Evolutionary conservation across 2,888 invertebrate species (phyloP).

Genomic region (Phasia obesa): DNA sequence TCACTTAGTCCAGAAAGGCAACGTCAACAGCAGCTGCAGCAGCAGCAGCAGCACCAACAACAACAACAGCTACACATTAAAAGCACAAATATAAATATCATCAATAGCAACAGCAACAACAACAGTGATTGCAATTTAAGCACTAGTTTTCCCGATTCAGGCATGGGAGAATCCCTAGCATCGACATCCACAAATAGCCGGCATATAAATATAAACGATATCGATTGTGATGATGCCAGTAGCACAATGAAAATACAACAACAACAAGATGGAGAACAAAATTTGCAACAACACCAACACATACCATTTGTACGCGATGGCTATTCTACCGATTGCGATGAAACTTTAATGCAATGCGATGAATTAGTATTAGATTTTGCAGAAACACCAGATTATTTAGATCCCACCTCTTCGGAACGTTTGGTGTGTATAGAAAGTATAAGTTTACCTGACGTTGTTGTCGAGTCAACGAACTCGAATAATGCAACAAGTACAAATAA

Average conservation of each 20-base stretch:
- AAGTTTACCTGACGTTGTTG: slow-evolving; percentile 82
- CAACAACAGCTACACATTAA: slow-evolving; percentile 58
- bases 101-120: slow-evolving; percentile 73
- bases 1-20: slow-evolving; percentile 73
- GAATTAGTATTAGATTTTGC: slow-evolving; percentile 76
- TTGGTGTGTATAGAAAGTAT: slow-evolving; percentile 82
- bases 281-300: slow-evolving; percentile 46
- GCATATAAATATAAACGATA: slow-evolving; percentile 63
- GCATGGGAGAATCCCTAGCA: slow-evolving; percentile 74
- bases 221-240: slow-evolving; percentile 56
- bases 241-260: slow-evolving; percentile 65
- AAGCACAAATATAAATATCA: slow-evolving; percentile 62
- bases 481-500: slow-evolving; percentile 57
- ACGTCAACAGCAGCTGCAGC: slow-evolving; percentile 72
- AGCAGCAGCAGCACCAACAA: slow-evolving; percentile 69
- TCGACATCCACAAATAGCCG: slow-evolving; percentile 67
- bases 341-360: slow-evolving; percentile 79
- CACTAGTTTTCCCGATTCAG: slow-evolving; percentile 80
- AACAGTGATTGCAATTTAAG: slow-evolving; percentile 80
- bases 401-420: slow-evolving; percentile 74
- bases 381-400: slow-evolving; percentile 67
- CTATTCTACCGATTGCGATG: slow-evolving; percentile 81
- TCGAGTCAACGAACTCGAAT: slow-evolving; percentile 79
- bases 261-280: slow-evolving; percentile 29
- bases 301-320: slow-evolving; percentile 78